Percentiles rank a stretch among this genome's conserved stretches.
Conservation (phyloP, 2,888 invertebrate species). For the Plagodis pulveraria region DNA sequence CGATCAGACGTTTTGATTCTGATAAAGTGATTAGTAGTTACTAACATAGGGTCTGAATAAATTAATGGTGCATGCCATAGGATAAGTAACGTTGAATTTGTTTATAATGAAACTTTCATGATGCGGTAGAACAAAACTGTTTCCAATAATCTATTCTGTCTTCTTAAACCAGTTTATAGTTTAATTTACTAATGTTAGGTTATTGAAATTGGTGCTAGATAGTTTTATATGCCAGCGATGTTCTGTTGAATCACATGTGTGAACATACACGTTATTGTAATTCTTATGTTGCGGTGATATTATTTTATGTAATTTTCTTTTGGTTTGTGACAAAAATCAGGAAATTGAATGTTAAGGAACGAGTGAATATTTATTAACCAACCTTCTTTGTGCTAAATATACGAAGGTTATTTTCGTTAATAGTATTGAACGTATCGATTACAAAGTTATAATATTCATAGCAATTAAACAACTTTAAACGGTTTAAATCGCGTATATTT, state of each 20-base stretch:
- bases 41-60: slow-evolving; percentile 67
- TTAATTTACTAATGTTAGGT: slow-evolving; percentile 53
- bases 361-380: not conserved
- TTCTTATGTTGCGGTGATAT: slow-evolving; percentile 30
- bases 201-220: slow-evolving; percentile 71
- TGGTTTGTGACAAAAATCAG: slow-evolving; percentile 24
- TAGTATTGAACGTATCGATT: too few species aligned
- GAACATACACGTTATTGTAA: slow-evolving; percentile 33
- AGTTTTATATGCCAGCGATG: slow-evolving; percentile 56
- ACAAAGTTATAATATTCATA: too few species aligned
- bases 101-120: slow-evolving; percentile 19
- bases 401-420: too few species aligned
- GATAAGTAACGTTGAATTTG: slow-evolving; percentile 67
- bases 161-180: slow-evolving; percentile 26
- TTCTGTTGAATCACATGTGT: slow-evolving; percentile 38
- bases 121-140: slow-evolving; percentile 18
- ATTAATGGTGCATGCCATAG: slow-evolving; percentile 79
- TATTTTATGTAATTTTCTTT: slow-evolving; percentile 19
- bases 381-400: too few species aligned
- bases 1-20: slow-evolving; percentile 24
- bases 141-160: slow-evolving; percentile 20
- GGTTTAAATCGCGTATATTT: too few species aligned
- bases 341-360: not conserved
- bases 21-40: slow-evolving; percentile 31
- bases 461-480: too few species aligned